Conservation (phyloP, 2,888 invertebrate genomes). For the Glyphotaelius pellucidus region DNA sequence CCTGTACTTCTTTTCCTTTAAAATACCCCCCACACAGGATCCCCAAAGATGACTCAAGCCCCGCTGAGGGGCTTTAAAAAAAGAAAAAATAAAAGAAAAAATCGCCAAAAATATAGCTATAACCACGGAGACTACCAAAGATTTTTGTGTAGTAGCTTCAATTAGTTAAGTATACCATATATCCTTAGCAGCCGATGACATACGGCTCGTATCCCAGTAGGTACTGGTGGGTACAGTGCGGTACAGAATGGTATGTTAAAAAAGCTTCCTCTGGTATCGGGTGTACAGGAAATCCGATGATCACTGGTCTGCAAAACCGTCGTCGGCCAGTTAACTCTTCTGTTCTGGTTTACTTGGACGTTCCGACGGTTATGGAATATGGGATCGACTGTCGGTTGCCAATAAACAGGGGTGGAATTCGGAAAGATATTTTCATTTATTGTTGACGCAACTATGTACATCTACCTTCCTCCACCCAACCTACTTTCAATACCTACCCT, state of each 20-base stretch:
- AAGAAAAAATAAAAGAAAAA: too few relatives aligned
- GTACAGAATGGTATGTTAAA: constrained; percentile 32
- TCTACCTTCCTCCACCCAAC: too few relatives aligned
- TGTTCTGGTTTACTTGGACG: constrained; percentile 10
- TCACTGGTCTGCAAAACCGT: constrained; percentile 40
- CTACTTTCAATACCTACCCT: too few relatives aligned
- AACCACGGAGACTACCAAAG: neutral
- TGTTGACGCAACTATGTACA: too few relatives aligned
- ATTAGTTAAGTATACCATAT: neutral
- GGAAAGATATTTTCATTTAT: neutral
- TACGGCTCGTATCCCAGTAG: neutral
- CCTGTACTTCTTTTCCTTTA: too few relatives aligned
- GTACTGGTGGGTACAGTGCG: neutral
- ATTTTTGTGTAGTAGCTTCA: neutral
- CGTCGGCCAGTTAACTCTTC: constrained; percentile 32
- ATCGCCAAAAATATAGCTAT: neutral
- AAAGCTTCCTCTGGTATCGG: constrained; percentile 28
- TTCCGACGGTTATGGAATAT: constrained; percentile 15
- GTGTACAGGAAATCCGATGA: constrained; percentile 50
- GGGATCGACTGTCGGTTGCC: constrained; percentile 3
- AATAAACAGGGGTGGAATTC: neutral
- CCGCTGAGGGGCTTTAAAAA: too few relatives aligned
- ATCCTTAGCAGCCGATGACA: constrained; percentile 7
- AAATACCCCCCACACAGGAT: too few relatives aligned
- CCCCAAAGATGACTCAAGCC: too few relatives aligned